Evolutionary conservation across 2,888 invertebrate species (phyloP), one percentile per base, ranked within the genome.

Genomic region (Tethea ocularis): DNA sequence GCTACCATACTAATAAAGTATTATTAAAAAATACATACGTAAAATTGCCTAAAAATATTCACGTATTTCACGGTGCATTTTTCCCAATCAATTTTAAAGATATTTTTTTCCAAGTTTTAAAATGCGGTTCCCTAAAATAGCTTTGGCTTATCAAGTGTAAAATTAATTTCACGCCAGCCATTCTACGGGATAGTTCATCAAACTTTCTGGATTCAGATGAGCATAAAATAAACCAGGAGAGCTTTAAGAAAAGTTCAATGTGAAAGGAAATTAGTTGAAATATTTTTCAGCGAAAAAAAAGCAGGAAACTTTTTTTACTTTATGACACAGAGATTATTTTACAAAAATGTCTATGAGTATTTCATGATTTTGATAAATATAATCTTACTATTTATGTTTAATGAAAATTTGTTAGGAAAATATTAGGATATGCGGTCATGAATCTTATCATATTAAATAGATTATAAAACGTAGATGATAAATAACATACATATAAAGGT

Each of bases 161-260:
- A 86, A 87, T 84, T 83, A 86, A 85, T 86, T 86, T 80, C 63
- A 71, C 75, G 77, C 78, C 75, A 78, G 72, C 75, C 72, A 74
- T 78, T 75, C 72, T 68, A 64, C 61, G 61, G 69, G 82, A 86
- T 86, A 87, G 84, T 87, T 86, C 79, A 83, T 80, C 82, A 83
- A 84, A 83, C 74, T 84, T 83, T 72, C 71, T 70, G 72, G 73
- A 71, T 69, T 80, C 78, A 78, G 85, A 83, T 77, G 82, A 79
- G 83, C 84, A 82, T 84, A 79, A 84, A 85, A 82, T 83, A 81
- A 78, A 72, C 71, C 63, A 67, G 65, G 62, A 66, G 64, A 62
- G 66, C 60, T 64, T 63, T 67, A 60, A 63, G 65, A 68, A 67
- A 78, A 76, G 52, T 77, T 77, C 72, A 65, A 71, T 60, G 66